Evolutionary conservation across 2,888 invertebrate genomes (phyloP).

Genomic region (Tromatobia lineatoria): DNA sequence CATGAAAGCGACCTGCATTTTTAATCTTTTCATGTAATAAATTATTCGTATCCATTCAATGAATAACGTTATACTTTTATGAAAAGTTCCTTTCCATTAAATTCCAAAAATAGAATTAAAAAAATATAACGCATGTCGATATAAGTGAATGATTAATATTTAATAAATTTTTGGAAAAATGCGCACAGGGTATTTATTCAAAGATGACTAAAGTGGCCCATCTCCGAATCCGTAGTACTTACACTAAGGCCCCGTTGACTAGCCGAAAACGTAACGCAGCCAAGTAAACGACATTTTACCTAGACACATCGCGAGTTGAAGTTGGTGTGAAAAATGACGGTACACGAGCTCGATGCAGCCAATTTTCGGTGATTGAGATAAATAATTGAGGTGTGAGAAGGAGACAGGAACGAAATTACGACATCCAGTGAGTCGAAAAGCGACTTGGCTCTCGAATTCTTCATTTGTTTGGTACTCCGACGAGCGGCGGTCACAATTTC

Average conservation of each 20-base stretch:
- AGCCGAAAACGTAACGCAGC: slow-evolving; percentile 74
- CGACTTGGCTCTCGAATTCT: slow-evolving; percentile 35
- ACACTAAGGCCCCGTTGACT: slow-evolving; percentile 81
- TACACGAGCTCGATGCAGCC: slow-evolving; percentile 18
- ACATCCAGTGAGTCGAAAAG: slow-evolving; percentile 28
- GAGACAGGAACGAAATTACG: slow-evolving; percentile 28
- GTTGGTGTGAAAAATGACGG: slow-evolving; percentile 25
- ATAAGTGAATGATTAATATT: not conserved
- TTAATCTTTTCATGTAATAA: no score
- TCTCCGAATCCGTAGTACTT: slow-evolving; percentile 70
- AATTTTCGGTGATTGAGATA: slow-evolving; percentile 19
- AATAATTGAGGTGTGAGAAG: slow-evolving; percentile 5
- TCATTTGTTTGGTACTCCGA: slow-evolving; percentile 36
- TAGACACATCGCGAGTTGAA: slow-evolving; percentile 21
- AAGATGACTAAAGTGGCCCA: not conserved
- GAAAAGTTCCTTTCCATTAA: slow-evolving; percentile 1
- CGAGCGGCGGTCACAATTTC: slow-evolving; percentile 35
- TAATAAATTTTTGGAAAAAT: slow-evolving; percentile 7
- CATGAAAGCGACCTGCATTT: no score
- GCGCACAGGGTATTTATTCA: not conserved
- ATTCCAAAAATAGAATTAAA: not conserved
- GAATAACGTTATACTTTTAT: not conserved
- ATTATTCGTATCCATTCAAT: not conserved
- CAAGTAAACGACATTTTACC: slow-evolving; percentile 11
- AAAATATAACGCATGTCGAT: not conserved